These are phyloP conservation scores for Mola mola DNA, from an alignment of 2,113 vertebrate species.

Conservation along the genomic window DNA sequence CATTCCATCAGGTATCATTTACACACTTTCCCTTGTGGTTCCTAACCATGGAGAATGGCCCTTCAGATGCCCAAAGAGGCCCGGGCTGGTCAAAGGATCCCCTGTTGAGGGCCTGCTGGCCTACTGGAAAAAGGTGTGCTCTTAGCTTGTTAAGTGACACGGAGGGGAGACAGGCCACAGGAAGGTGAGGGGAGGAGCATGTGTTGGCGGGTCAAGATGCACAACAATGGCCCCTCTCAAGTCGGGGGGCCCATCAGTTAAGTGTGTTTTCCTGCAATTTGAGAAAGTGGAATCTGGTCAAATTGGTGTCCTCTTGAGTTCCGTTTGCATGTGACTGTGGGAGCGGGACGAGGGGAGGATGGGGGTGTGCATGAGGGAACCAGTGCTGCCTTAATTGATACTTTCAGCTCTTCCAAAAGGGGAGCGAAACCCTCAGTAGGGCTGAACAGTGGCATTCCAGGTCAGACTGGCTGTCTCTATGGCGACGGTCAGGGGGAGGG, in stretches of 20 bases:
- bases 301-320: slow-evolving; percentile 69
- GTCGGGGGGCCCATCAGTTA: slow-evolving; percentile 71
- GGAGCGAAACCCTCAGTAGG: slow-evolving; percentile 64
- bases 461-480: slow-evolving; percentile 88
- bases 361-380: slow-evolving; percentile 20
- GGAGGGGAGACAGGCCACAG: slow-evolving; percentile 62
- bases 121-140: slow-evolving; percentile 62
- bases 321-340: slow-evolving; percentile 58
- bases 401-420: slow-evolving; percentile 71
- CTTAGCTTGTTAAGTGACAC: slow-evolving; percentile 69
- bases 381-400: slow-evolving; percentile 72
- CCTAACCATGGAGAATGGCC: slow-evolving; percentile 55
- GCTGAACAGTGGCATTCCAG: slow-evolving; percentile 76
- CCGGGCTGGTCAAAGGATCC: slow-evolving; percentile 60
- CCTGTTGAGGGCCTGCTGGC: slow-evolving; percentile 58
- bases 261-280: slow-evolving; percentile 79
- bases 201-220: slow-evolving; percentile 41
- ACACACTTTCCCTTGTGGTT: slow-evolving; percentile 62
- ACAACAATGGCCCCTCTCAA: slow-evolving; percentile 72
- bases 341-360: slow-evolving; percentile 8
- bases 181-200: slow-evolving; percentile 56
- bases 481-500: slow-evolving; percentile 22
- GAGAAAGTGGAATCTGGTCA: slow-evolving; percentile 78
- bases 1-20: slow-evolving; percentile 70
- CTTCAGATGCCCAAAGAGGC: slow-evolving; percentile 59